Evolutionary conservation across 2,888 invertebrate genomes (phyloP), one percentile per base, ranked within the genome.

Genomic region (Eilema caniola): DNA sequence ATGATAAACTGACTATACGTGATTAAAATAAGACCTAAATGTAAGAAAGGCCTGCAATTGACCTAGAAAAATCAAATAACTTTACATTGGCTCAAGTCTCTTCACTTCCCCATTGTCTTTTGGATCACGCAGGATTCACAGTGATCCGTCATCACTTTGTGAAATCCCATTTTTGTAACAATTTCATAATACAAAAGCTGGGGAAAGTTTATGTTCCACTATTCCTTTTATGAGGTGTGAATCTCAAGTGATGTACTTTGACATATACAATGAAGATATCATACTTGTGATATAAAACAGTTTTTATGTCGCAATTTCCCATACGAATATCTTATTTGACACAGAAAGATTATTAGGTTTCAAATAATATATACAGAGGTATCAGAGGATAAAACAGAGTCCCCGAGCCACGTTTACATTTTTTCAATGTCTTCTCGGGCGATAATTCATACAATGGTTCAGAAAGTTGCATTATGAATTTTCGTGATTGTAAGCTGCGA

Each of bases 161-260:
- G 16, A 63, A 12, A 68, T 37, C 2, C 4, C 1, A 60, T 69
- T 70, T 62, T 69, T 61, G 16, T 47, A 47, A 56, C 56, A 66
- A 70, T 28, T 67, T 77, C 12, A 60, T 37, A 25, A 31, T 24
- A 62, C 37, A 14, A 66, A 69, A 66, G 62, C 77, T 69, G 28
- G 20, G 25, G 65, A 57, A 28, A 60, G 59, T 60, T 67, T 62
- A 37, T 67, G 16, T 60, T 47, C 28, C 12, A 53, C 37, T 25
- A 67, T 68, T 41, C 59, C 14, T 60, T 61, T 11, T 16, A 16
- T 47, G 31, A 59, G 41, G 41, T 31, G 62, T 60, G 65, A 66
- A 67, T 69, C 70, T 72, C 56, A 76, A 67, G 67, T 61, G 67
- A n/a, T 53, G 53, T 53, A 12, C 25, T 33, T 47, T 16, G 25